These are phyloP conservation scores for Mastacembelus armatus DNA, from an alignment of 2,797 vertebrate species.

Conservation along the genomic window DNA sequence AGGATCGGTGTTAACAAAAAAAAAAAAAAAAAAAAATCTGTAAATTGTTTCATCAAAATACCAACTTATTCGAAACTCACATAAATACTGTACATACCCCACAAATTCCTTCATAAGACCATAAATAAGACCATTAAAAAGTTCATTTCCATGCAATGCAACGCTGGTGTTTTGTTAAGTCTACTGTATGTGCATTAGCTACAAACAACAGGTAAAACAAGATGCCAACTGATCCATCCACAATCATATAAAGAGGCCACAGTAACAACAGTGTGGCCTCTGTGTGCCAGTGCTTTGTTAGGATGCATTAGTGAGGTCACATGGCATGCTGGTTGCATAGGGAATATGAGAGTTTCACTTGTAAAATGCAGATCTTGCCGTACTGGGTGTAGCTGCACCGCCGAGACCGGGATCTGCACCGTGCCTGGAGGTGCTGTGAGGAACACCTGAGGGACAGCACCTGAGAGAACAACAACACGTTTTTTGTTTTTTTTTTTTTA, in stretches of 20 bases:
- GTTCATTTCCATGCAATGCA: conserved; percentile 62
- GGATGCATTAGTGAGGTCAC: conserved; percentile 77
- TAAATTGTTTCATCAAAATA: not conserved
- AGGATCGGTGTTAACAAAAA: not conserved
- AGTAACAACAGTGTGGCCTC: conserved; percentile 15
- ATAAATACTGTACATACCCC: too few relatives aligned
- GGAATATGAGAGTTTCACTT: conserved; percentile 87
- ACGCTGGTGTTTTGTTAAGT: conserved; percentile 41
- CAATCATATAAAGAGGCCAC: conserved; percentile 43
- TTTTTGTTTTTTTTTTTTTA: too few relatives aligned
- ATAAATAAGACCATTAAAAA: not conserved
- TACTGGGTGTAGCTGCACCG: conserved; percentile 99
- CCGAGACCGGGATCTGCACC: conserved; percentile 96
- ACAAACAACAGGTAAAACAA: conserved; percentile 23
- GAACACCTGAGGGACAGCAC: conserved; percentile 93
- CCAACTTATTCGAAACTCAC: not conserved
- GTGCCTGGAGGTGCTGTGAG: conserved; percentile 95
- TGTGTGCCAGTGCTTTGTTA: conserved; percentile 67
- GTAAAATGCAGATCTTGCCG: conserved; percentile 88
- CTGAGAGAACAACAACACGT: conserved; percentile 26
- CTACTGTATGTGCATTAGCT: conserved; percentile 20
- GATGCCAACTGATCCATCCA: conserved; percentile 30
- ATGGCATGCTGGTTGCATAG: conserved; percentile 84
- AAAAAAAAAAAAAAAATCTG: too few relatives aligned
- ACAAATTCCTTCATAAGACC: not conserved